A percentile compares a stretch with the other conserved stretches of the same genome.
Conservation (phyloP, 2,888 invertebrate genomes). For the Lathronympha strigana region DNA sequence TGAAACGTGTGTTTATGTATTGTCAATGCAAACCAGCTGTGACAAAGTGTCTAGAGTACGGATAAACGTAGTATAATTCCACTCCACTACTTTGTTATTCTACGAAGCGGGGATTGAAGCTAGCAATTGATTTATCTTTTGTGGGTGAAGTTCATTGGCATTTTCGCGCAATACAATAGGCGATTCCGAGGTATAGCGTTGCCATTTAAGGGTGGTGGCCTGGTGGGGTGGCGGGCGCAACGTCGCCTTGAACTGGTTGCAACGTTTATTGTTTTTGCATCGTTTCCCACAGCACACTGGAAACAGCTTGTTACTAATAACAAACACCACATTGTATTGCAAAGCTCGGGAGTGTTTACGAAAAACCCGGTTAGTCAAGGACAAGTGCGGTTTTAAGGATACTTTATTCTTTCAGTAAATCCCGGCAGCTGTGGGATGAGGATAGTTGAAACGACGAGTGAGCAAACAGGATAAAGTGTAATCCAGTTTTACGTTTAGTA, state of each 20-base stretch:
- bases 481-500: no score
- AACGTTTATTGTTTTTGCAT: conserved; percentile 52
- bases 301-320: conserved; percentile 33
- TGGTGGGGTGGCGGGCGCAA: conserved; percentile 24
- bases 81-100: conserved; percentile 7
- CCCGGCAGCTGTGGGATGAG: neutral
- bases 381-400: conserved; percentile 19
- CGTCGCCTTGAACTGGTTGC: conserved; percentile 48
- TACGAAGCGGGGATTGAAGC: neutral
- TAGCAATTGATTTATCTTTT: conserved; percentile 17
- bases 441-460: conserved; percentile 20
- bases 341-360: conserved; percentile 30
- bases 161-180: conserved; percentile 31
- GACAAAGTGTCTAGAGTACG: neutral
- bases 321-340: conserved; percentile 36
- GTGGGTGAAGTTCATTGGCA: conserved; percentile 36
- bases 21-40: no score
- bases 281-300: conserved; percentile 48
- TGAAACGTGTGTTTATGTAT: no score
- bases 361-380: conserved; percentile 37
- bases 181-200: conserved; percentile 12
- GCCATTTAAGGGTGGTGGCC: conserved; percentile 31
- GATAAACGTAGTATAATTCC: neutral
- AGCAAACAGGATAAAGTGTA: conserved; percentile 35
- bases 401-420: conserved; percentile 12